Base-by-base conservation (phyloP, 2,797 vertebrate species). In the Diceros bicornis region DNA sequence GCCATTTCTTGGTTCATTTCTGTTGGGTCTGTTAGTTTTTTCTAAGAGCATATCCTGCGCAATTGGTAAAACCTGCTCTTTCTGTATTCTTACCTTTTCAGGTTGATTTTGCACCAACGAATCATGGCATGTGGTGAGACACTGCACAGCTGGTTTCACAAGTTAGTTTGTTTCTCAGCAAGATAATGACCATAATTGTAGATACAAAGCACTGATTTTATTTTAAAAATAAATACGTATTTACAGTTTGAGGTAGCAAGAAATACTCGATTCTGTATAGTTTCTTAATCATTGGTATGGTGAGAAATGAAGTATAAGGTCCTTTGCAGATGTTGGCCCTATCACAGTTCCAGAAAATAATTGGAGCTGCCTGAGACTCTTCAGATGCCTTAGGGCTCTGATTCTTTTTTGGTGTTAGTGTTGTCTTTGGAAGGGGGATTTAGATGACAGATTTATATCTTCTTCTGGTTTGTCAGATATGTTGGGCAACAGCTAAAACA, bases 111-210 rank as follows among this genome's bases (percentile, higher is more conserved):
- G 27, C 17, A 61, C 29, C 81, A 55, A 0, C 11, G 50, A 91
- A 47, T 88, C 61, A 50, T 84, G 79, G 82, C 21, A 27, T n/a
- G n/a, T 44, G 50, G 47, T 47, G 37, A 97, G 89, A 85, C 59
- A 9, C 7, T 7, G 72, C 74, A 93, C 55, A 92, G 87, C 16
- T 68, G 83, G n/a, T 41, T 93, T 94, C 75, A 62, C 44, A 90
- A 83, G 92, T 88, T 90, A 95, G 44, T 89, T 96, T 84, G 47
- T 97, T 97, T 97, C 59, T 75, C 69, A 93, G 92, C 75, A 96
- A 94, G 91, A 90, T 93, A 94, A 92, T 91, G 86, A 62, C 29
- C 29, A 18, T 62, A 71, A 41, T 93, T 88, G 6, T 90, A 85
- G 77, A 64, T 50, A 17, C 10, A 77, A 62, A 90, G 29, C 81